These are phyloP conservation scores for Hylaeus volcanicus DNA, from an alignment of 1,140 invertebrate genomes.

Conservation along the genomic window DNA sequence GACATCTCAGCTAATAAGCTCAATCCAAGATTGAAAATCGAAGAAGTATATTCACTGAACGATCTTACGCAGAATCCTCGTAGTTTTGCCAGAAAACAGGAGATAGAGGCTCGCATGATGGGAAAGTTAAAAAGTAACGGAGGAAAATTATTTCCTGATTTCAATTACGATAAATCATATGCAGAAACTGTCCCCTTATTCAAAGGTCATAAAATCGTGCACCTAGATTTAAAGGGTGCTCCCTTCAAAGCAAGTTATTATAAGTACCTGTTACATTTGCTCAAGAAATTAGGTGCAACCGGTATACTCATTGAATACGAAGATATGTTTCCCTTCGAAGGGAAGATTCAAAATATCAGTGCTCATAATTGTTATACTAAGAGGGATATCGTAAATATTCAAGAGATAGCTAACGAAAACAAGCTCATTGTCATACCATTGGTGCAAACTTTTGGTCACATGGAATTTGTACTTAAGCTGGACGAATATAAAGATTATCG, in stretches of 20 bases:
- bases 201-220: slow-evolving; percentile 83
- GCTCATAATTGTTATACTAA: slow-evolving; percentile 90
- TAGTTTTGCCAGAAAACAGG: slow-evolving; percentile 45
- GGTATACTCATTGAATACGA: slow-evolving; percentile 97
- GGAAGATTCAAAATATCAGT: slow-evolving; percentile 84
- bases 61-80: slow-evolving; percentile 62
- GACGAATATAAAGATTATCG: slow-evolving; percentile 87
- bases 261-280: slow-evolving; percentile 86
- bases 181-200: slow-evolving; percentile 59
- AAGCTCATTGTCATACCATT: slow-evolving; percentile 93
- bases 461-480: slow-evolving; percentile 94
- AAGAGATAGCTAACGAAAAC: slow-evolving; percentile 84
- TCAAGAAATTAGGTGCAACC: slow-evolving; percentile 90
- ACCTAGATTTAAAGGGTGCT: slow-evolving; percentile 95
- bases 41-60: slow-evolving; percentile 59
- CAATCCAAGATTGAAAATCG: slow-evolving; percentile 52
- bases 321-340: slow-evolving; percentile 97
- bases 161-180: slow-evolving; percentile 43
- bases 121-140: slow-evolving; percentile 34
- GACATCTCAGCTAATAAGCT: slow-evolving; percentile 57
- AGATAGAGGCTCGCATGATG: slow-evolving; percentile 51
- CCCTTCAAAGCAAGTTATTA: slow-evolving; percentile 89
- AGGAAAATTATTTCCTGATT: slow-evolving; percentile 38
- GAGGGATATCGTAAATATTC: slow-evolving; percentile 85
- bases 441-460: slow-evolving; percentile 97